Conservation (phyloP, 2,113 vertebrate species). For the Craseonycteris thonglongyai region DNA sequence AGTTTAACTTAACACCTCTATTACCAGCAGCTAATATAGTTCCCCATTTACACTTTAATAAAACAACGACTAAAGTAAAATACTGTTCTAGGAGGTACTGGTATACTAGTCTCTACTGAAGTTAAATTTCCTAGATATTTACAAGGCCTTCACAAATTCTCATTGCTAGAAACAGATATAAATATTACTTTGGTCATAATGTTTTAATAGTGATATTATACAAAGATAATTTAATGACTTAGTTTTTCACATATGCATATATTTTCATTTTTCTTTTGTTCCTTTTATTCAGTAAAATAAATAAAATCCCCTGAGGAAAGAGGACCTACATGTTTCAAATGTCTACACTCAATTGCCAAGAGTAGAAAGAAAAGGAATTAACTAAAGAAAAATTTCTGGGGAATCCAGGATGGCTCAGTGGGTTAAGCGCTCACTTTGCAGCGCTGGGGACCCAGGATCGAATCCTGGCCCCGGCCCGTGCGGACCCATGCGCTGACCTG, state of each 20-base stretch:
- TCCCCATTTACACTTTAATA: not conserved
- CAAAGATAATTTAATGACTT: not conserved
- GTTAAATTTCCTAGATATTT: not conserved
- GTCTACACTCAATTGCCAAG: not conserved
- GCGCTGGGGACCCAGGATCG: too few species aligned
- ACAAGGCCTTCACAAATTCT: not conserved
- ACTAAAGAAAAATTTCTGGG: not conserved
- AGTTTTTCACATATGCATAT: not conserved
- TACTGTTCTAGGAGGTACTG: not conserved
- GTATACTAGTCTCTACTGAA: not conserved
- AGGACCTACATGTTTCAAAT: not conserved
- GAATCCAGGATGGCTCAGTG: too few species aligned
- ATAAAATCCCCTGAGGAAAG: not conserved
- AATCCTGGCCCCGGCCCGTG: too few species aligned
- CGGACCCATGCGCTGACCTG: too few species aligned
- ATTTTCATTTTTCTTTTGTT: not conserved
- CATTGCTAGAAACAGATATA: not conserved
- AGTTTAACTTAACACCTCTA: not conserved
- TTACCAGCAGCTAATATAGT: not conserved
- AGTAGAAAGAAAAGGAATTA: not conserved
- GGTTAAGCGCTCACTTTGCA: too few species aligned
- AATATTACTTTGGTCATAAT: not conserved
- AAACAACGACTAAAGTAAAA: not conserved
- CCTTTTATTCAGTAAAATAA: not conserved
- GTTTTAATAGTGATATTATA: not conserved